phyloP scores from a whole-genome alignment of 2,113 vertebrate genomes.

The Solea senegalensis region DNA sequence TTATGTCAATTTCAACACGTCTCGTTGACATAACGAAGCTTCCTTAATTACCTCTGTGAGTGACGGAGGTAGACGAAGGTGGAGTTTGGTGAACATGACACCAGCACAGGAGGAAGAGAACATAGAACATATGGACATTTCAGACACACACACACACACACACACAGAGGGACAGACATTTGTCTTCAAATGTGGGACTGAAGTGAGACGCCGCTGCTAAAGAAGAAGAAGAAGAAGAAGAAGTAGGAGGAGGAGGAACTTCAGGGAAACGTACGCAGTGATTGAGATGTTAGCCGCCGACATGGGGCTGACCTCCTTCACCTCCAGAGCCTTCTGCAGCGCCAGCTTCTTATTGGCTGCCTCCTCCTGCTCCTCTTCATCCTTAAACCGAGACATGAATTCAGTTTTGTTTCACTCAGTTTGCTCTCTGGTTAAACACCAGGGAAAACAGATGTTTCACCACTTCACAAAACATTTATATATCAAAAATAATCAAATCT shows the following conservation, averaged over 20 bases:
- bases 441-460: no score
- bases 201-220: no score
- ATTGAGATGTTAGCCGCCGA: conserved; percentile 96
- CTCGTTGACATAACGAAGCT: neutral
- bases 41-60: conserved; percentile 41
- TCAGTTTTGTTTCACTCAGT: no score
- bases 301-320: conserved; percentile 97
- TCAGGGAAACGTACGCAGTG: conserved; percentile 87
- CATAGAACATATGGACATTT: conserved; percentile 4
- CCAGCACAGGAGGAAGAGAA: conserved; percentile 1
- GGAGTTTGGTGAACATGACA: conserved; percentile 3
- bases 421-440: no score
- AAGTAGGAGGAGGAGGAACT: neutral
- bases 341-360: conserved; percentile 97
- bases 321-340: conserved; percentile 96
- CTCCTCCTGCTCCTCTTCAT: conserved; percentile 97
- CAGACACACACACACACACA: neutral
- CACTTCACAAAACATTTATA: no score
- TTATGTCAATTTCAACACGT: neutral
- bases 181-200: no score
- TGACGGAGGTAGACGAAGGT: conserved; percentile 1
- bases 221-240: neutral
- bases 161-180: neutral
- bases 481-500: no score
- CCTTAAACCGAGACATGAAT: conserved; percentile 75